These are phyloP conservation scores for Dicentrarchus labrax DNA, from an alignment of 2,113 vertebrate genomes.

Conservation along the genomic window DNA sequence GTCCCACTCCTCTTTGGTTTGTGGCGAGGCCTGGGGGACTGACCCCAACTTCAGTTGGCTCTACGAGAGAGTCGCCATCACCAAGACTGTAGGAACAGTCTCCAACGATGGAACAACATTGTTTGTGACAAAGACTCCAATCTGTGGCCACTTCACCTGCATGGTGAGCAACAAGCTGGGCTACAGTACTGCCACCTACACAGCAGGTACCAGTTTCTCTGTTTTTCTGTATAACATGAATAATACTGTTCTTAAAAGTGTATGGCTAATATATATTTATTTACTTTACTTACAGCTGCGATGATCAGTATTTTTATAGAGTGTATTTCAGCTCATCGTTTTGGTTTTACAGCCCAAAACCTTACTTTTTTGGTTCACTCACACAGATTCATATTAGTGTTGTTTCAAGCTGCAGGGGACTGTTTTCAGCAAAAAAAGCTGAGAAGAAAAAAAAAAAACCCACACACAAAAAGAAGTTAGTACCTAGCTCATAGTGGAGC, in stretches of 20 bases:
- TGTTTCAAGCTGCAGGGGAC: background rate
- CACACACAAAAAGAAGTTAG: too few relatives aligned
- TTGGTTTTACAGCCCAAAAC: background rate
- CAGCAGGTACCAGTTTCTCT: slow-evolving; percentile 67
- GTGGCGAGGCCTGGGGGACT: slow-evolving; percentile 84
- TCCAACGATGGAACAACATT: slow-evolving; percentile 76
- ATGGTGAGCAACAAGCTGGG: slow-evolving; percentile 82
- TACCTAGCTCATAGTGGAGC: too few relatives aligned
- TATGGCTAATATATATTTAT: background rate
- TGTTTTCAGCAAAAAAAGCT: too few relatives aligned
- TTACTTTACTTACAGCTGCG: background rate
- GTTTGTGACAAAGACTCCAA: slow-evolving; percentile 59
- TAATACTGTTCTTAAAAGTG: background rate
- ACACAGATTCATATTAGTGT: background rate
- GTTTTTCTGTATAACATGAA: background rate
- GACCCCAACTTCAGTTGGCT: slow-evolving; percentile 84
- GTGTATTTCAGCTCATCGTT: background rate
- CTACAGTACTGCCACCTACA: slow-evolving; percentile 80
- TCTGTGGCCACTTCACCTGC: slow-evolving; percentile 86
- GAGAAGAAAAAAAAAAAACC: too few relatives aligned
- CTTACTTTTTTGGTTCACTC: background rate
- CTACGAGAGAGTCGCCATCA: slow-evolving; percentile 72
- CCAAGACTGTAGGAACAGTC: slow-evolving; percentile 65
- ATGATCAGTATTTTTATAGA: background rate
- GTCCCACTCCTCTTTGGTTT: slow-evolving; percentile 79